A percentile compares a stretch with the other conserved stretches of the same genome.
Conservation (phyloP, 2,797 vertebrate species). For the Pyrocephalus nanus region DNA sequence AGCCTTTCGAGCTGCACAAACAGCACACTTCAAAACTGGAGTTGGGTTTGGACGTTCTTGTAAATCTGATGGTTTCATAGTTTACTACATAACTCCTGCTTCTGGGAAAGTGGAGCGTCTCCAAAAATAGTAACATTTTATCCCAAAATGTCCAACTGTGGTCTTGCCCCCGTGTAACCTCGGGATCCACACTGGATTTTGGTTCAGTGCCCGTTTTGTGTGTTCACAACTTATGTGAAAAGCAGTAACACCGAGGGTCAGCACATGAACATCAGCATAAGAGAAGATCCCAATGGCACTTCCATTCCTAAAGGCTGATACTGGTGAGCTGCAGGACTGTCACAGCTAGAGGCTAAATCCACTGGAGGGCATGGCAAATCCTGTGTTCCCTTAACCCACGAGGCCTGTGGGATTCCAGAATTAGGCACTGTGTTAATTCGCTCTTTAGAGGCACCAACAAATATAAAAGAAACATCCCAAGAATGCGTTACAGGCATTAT, state of each 20-base stretch:
- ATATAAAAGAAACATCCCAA: background rate
- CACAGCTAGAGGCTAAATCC: background rate
- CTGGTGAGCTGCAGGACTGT: background rate
- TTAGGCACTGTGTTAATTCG: background rate
- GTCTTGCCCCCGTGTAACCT: background rate
- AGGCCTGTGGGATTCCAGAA: background rate
- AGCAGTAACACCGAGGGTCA: accelerated
- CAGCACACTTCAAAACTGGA: background rate
- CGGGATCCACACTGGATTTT: background rate
- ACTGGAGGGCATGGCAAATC: background rate
- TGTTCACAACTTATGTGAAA: background rate
- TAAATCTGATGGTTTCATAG: background rate
- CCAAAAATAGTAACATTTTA: background rate
- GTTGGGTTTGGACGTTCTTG: background rate
- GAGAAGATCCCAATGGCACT: background rate
- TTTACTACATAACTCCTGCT: background rate
- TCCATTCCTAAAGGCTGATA: background rate
- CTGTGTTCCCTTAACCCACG: background rate
- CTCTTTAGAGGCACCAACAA: background rate
- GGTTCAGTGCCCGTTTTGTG: background rate
- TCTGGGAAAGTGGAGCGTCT: background rate
- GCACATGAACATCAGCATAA: background rate
- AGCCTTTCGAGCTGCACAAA: background rate
- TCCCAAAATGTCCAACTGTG: background rate
- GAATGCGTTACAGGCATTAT: background rate